A percentile compares a stretch with the other conserved stretches of the same genome.
These are phyloP conservation scores for Meriones psammophilus DNA, from an alignment of 2,797 vertebrate genomes.

Conservation along the genomic window DNA sequence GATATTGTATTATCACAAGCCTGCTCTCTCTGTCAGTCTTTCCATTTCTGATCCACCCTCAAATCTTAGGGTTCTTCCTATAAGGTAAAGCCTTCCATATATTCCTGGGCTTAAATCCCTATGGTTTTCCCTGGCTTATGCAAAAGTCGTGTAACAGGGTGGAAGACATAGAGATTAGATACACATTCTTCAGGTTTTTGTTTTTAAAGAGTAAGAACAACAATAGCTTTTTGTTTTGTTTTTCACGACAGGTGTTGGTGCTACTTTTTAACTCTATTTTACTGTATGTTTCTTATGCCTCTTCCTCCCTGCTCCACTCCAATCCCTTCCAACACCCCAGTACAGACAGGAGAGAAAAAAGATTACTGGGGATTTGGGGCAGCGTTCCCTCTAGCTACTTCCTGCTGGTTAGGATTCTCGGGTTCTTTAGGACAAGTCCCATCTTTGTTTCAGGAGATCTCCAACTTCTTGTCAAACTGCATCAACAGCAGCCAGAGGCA, in stretches of 20 bases:
- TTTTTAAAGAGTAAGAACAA: constrained; percentile 7
- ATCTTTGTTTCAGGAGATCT: no score
- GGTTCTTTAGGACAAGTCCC: no score
- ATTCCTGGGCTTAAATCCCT: background rate
- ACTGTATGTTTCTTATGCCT: no score
- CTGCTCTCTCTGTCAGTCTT: background rate
- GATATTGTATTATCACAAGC: background rate
- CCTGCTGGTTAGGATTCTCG: no score
- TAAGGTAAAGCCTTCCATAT: background rate
- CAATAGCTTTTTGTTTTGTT: background rate
- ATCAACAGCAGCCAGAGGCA: no score
- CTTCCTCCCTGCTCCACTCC: no score
- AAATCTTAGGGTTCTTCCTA: background rate
- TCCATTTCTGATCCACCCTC: background rate
- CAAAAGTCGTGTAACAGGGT: background rate
- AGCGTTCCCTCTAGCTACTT: no score
- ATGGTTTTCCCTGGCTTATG: background rate
- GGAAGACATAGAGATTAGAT: background rate
- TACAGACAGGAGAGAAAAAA: no score
- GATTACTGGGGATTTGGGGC: no score
- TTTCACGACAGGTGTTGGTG: background rate
- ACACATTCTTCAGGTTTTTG: background rate
- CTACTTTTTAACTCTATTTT: no score
- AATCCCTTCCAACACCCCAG: no score
- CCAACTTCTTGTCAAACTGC: no score